A percentile compares a stretch with the other conserved stretches of the same genome.
Evolutionary conservation across 2,797 vertebrate species (phyloP).

Genomic region (Florisuga fusca): DNA sequence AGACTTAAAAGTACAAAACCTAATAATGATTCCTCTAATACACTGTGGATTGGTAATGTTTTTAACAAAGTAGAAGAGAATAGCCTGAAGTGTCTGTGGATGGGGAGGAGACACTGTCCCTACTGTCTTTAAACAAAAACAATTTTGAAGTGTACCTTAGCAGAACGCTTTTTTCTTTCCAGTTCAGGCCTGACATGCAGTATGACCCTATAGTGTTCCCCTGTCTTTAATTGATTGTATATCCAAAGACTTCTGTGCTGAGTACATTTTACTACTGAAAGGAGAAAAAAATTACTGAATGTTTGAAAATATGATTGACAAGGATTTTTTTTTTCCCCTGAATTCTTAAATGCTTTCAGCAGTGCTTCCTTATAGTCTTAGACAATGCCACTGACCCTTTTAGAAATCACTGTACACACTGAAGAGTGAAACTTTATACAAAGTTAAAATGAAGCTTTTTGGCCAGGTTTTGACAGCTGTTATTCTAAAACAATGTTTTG

Average conservation of each 20-base stretch:
- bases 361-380: conserved; percentile 25
- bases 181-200: not conserved
- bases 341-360: conserved; percentile 44
- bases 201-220: not conserved
- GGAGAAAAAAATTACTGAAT: not conserved
- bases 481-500: conserved; percentile 71
- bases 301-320: conserved; percentile 52
- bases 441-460: conserved; percentile 36
- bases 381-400: conserved; percentile 44
- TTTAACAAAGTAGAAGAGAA: conserved; percentile 47
- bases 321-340: not conserved
- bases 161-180: not conserved
- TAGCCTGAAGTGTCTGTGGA: conserved; percentile 13
- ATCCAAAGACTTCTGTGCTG: not conserved
- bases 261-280: not conserved
- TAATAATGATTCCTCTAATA: conserved; percentile 38
- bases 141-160: conserved; percentile 37
- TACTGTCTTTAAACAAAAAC: conserved; percentile 45
- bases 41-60: not conserved
- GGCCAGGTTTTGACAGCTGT: conserved; percentile 67
- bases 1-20: not conserved
- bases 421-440: conserved; percentile 42
- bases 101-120: conserved; percentile 16
- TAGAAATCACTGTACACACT: conserved; percentile 1
- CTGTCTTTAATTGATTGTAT: not conserved